phyloP scores from a whole-genome alignment of 1,140 invertebrate species.

The Apocrypta bakeri region DNA sequence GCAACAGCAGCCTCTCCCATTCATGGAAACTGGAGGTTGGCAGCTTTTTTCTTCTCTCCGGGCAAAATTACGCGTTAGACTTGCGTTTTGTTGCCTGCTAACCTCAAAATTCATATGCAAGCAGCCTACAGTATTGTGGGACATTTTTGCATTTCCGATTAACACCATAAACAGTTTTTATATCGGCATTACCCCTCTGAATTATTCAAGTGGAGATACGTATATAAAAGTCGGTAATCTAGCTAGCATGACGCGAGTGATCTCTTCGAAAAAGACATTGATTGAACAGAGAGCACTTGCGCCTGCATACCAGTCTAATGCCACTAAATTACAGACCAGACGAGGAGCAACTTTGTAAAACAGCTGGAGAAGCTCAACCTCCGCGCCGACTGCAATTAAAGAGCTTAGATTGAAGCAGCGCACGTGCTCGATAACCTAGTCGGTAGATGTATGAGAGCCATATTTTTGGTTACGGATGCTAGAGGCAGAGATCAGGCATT shows the following conservation, averaged over 20 bases:
- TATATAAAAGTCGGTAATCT: too few species aligned
- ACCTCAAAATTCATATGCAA: not conserved
- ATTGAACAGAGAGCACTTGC: slow-evolving; percentile 68
- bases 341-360: slow-evolving; percentile 21
- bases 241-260: too few species aligned
- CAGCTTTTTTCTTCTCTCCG: not conserved
- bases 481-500: too few species aligned
- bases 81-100: not conserved
- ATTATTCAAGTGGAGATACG: not conserved
- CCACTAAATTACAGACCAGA: slow-evolving; percentile 64
- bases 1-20: not conserved
- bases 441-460: slow-evolving; percentile 6
- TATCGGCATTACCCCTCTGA: too few species aligned
- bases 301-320: slow-evolving; percentile 68
- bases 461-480: slow-evolving; percentile 23
- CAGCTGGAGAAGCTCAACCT: not conserved
- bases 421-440: slow-evolving; percentile 24
- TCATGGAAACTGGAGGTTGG: slow-evolving; percentile 16
- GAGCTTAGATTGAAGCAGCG: slow-evolving; percentile 5
- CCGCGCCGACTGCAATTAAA: slow-evolving; percentile 33
- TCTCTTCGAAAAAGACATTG: slow-evolving; percentile 59
- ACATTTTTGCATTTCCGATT: too few species aligned
- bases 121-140: not conserved
- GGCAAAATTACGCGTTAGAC: not conserved
- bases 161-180: too few species aligned